A percentile compares a stretch with the other conserved stretches of the same genome.
Evolutionary conservation across 2,888 invertebrate genomes (phyloP).

Genomic region (Cephus runcator): DNA sequence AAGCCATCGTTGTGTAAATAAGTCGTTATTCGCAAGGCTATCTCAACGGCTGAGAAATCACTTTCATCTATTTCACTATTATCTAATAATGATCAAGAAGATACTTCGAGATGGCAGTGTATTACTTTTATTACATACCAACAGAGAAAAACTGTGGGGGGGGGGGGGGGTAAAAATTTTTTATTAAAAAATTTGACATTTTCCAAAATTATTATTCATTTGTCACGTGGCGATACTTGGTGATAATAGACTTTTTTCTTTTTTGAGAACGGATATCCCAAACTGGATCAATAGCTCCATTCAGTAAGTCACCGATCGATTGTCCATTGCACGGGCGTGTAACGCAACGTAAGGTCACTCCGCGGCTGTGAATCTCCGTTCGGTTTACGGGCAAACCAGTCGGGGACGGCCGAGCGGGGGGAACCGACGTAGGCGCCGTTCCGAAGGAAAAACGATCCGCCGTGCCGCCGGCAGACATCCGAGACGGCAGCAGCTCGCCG

Average conservation of each 20-base stretch:
- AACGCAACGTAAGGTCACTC: background rate
- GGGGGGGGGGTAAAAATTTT: too few relatives aligned
- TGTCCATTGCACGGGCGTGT: background rate
- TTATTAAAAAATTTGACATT: too few relatives aligned
- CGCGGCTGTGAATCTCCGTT: background rate
- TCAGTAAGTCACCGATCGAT: background rate
- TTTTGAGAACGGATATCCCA: background rate
- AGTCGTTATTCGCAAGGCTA: background rate
- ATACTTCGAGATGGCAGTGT: background rate
- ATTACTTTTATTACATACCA: background rate
- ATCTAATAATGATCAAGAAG: background rate
- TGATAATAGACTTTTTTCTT: background rate
- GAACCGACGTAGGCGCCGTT: conserved; percentile 17
- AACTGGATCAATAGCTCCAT: background rate
- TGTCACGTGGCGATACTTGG: background rate
- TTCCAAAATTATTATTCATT: background rate
- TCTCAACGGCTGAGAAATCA: background rate
- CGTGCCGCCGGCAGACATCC: conserved; percentile 31
- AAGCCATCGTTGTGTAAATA: background rate
- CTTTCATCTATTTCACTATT: background rate
- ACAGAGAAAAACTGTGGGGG: background rate
- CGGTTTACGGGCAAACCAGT: background rate
- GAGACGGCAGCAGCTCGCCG: conserved; percentile 30
- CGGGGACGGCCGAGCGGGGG: conserved; percentile 14
- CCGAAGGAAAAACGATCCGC: conserved; percentile 17